These are phyloP conservation scores for Theretra japonica DNA, from an alignment of 2,888 invertebrate genomes.

Conservation along the genomic window DNA sequence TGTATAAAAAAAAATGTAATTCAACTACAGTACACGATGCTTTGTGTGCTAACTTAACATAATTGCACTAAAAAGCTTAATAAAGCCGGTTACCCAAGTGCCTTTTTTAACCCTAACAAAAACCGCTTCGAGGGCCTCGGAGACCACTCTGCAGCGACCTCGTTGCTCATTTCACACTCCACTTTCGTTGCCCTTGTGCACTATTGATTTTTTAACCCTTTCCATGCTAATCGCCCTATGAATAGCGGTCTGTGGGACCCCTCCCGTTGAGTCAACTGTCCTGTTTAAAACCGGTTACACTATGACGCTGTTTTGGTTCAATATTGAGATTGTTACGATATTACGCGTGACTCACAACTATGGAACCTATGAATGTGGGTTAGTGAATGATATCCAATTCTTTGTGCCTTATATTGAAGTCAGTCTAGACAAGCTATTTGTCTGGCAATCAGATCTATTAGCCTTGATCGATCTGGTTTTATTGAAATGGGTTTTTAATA, in stretches of 20 bases:
- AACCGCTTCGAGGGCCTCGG: not conserved
- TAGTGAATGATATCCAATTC: conserved; percentile 6
- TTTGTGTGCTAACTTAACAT: not conserved
- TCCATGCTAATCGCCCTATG: conserved; percentile 39
- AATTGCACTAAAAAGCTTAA: not conserved
- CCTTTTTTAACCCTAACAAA: conserved; percentile 7
- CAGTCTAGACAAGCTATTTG: not conserved
- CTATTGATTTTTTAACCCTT: conserved; percentile 53
- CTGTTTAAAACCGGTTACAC: conserved; percentile 40
- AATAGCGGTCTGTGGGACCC: conserved; percentile 43
- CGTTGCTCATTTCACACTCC: conserved; percentile 8
- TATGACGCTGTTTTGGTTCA: conserved; percentile 37
- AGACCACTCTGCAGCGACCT: not conserved
- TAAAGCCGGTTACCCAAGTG: not conserved
- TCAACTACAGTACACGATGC: not conserved
- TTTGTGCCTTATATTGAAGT: conserved; percentile 1
- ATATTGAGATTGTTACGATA: conserved; percentile 28
- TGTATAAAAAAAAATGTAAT: not conserved
- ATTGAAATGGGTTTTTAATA: not conserved
- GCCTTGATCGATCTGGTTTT: too few relatives aligned
- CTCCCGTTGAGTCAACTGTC: conserved; percentile 37
- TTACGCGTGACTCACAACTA: conserved; percentile 30
- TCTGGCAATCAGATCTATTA: not conserved
- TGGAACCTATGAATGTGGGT: conserved; percentile 21
- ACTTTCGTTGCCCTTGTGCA: conserved; percentile 40